Conservation (phyloP, 2,888 invertebrate species). For the Cryptus armator region DNA sequence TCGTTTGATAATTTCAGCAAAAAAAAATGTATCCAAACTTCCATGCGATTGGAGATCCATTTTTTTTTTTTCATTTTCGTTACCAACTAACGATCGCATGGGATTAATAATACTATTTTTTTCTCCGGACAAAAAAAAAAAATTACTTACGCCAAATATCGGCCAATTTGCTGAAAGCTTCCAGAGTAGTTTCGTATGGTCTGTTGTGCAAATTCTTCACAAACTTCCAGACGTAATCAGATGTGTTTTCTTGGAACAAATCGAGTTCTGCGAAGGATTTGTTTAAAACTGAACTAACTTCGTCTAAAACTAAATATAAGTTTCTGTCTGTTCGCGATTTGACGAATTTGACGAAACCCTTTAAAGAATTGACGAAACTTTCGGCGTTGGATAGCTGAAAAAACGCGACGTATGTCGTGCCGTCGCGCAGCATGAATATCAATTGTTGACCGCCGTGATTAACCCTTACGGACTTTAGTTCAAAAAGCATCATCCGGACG, state of each 20-base stretch:
- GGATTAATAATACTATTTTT: too few species aligned
- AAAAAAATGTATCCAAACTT: too few species aligned
- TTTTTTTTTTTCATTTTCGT: too few species aligned
- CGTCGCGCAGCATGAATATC: constrained; percentile 90
- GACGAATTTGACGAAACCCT: constrained; percentile 88
- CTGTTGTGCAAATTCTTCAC: constrained; percentile 88
- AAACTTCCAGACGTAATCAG: constrained; percentile 89
- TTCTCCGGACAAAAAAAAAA: too few species aligned
- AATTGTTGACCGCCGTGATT: constrained; percentile 87
- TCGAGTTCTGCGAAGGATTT: constrained; percentile 95
- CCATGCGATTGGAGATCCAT: too few species aligned
- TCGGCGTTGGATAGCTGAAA: constrained; percentile 95
- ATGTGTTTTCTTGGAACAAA: constrained; percentile 90
- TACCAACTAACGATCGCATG: too few species aligned
- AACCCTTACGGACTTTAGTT: constrained; percentile 89
- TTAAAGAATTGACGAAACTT: constrained; percentile 89
- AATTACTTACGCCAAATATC: constrained; percentile 87
- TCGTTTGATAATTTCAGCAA: neutral
- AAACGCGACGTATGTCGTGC: constrained; percentile 92
- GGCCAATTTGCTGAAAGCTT: constrained; percentile 94
- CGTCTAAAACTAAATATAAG: constrained; percentile 90
- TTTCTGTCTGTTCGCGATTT: constrained; percentile 91
- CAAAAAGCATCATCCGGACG: constrained; percentile 87
- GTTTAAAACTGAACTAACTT: constrained; percentile 89
- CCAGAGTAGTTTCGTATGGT: constrained; percentile 94